phyloP scores from a whole-genome alignment of 2,797 vertebrate genomes.

The Lagocephalus sceleratus region DNA sequence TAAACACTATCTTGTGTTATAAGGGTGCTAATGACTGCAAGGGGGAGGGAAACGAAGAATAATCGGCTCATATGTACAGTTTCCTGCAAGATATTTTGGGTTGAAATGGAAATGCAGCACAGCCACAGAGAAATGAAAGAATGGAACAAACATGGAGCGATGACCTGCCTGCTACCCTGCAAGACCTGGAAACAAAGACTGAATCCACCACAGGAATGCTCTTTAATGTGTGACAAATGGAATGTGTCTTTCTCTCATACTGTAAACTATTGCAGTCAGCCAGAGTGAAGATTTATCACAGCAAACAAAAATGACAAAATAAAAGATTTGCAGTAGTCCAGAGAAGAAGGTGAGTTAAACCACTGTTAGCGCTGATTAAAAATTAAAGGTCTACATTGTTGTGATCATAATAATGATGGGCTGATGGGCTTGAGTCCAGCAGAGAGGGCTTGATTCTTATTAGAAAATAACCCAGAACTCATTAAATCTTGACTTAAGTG shows the following conservation, averaged over 20 bases:
- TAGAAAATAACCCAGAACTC: too few relatives aligned
- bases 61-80: slow-evolving; percentile 18
- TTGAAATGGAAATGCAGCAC: slow-evolving; percentile 24
- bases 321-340: too few relatives aligned
- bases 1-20: slow-evolving; percentile 8
- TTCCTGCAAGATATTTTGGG: slow-evolving; percentile 23
- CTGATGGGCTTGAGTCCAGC: too few relatives aligned
- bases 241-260: background rate
- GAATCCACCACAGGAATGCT: slow-evolving; percentile 6
- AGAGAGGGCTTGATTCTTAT: too few relatives aligned
- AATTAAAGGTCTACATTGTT: too few relatives aligned
- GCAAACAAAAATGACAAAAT: too few relatives aligned
- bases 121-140: slow-evolving; percentile 45
- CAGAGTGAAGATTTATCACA: too few relatives aligned
- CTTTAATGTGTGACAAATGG: background rate
- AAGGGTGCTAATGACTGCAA: background rate
- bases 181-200: slow-evolving; percentile 19
- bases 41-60: slow-evolving; percentile 14
- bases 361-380: too few relatives aligned
- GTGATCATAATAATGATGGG: too few relatives aligned
- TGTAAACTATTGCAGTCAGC: too few relatives aligned
- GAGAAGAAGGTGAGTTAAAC: too few relatives aligned
- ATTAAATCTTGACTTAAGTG: too few relatives aligned
- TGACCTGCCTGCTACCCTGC: slow-evolving; percentile 26
- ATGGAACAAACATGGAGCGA: slow-evolving; percentile 47